Conservation (phyloP, 2,797 vertebrate species). For the Phrynocephalus guinanensis region DNA sequence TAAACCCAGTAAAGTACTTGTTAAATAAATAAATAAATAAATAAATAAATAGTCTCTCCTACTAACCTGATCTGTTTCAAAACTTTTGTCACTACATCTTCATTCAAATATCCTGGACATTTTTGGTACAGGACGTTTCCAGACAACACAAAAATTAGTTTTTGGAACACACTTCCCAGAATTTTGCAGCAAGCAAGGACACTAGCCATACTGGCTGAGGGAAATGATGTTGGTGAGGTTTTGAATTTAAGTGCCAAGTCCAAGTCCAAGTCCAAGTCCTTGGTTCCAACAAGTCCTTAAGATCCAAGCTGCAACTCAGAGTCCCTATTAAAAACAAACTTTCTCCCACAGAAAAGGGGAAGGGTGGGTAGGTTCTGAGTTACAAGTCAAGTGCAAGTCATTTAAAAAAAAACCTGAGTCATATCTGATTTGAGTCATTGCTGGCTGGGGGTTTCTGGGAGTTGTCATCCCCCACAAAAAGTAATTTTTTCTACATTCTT, state of each 20-base stretch:
- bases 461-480: not conserved
- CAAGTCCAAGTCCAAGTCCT: too few species aligned
- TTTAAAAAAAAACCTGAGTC: too few species aligned
- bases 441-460: not conserved
- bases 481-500: not conserved
- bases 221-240: too few species aligned
- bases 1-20: not conserved
- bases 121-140: not conserved
- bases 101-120: not conserved
- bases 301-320: too few species aligned
- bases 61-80: not conserved
- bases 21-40: not conserved
- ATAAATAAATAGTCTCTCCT: not conserved
- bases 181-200: not conserved
- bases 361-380: too few species aligned
- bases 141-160: not conserved
- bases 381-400: too few species aligned
- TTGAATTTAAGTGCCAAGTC: too few species aligned
- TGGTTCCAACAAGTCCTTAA: too few species aligned
- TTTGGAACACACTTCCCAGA: not conserved
- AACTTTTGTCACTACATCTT: not conserved
- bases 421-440: too few species aligned
- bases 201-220: too few species aligned
- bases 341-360: too few species aligned
- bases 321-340: too few species aligned